Conservation (phyloP, 1,140 invertebrate species). For the Forficula auricularia region DNA sequence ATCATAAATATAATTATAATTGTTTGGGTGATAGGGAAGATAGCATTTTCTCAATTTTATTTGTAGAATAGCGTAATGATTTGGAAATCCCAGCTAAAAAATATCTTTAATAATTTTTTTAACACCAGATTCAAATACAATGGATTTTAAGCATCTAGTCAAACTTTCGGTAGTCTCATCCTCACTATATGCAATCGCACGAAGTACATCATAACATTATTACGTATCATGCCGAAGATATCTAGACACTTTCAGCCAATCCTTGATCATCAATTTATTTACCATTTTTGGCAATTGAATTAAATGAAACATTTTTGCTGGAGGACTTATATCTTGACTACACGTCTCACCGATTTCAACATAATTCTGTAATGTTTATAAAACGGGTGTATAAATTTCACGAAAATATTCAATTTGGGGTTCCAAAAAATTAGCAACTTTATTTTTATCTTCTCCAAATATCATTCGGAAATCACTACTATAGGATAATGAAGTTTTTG, state of each 20-base stretch:
- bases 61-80: slow-evolving; percentile 53
- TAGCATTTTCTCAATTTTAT: slow-evolving; percentile 57
- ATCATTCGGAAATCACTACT: slow-evolving; percentile 89
- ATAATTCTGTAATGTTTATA: slow-evolving; percentile 43
- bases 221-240: slow-evolving; percentile 45
- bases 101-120: slow-evolving; percentile 77
- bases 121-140: slow-evolving; percentile 63
- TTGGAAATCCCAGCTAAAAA: slow-evolving; percentile 65
- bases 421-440: slow-evolving; percentile 81
- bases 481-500: slow-evolving; percentile 87
- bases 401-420: slow-evolving; percentile 64
- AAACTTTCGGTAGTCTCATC: slow-evolving; percentile 54
- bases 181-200: slow-evolving; percentile 46
- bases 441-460: slow-evolving; percentile 91
- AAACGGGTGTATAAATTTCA: slow-evolving; percentile 53
- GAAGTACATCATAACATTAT: slow-evolving; percentile 65
- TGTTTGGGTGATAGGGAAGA: slow-evolving; percentile 11
- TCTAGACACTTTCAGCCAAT: slow-evolving; percentile 43
- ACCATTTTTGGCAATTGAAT: slow-evolving; percentile 66
- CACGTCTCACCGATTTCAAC: slow-evolving; percentile 30
- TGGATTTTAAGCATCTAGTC: slow-evolving; percentile 43
- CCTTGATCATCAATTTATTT: slow-evolving; percentile 43
- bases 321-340: slow-evolving; percentile 41
- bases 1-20: no score
- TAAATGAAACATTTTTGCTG: slow-evolving; percentile 64